A percentile compares a stretch with the other conserved stretches of the same genome.
Evolutionary conservation across 92 coral and sea anemone genomes (phyloP).

Genomic region (Actinostola sp.): DNA sequence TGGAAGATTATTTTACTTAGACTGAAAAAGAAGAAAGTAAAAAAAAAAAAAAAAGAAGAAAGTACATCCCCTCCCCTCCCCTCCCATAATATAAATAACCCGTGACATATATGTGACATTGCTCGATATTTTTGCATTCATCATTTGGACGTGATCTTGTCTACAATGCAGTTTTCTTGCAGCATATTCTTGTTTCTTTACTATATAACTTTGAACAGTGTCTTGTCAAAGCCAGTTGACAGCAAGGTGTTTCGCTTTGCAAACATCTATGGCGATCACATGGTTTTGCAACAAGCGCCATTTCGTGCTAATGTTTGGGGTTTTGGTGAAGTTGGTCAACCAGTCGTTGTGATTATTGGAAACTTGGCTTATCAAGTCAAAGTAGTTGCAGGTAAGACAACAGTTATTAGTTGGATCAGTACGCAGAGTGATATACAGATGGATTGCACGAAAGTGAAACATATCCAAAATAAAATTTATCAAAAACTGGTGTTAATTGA

Average conservation of each 20-base stretch:
- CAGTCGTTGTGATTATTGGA: conserved; percentile 49
- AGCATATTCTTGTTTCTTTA: neutral
- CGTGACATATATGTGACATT: too few relatives aligned
- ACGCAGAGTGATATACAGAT: too few relatives aligned
- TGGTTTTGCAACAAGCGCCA: conserved; percentile 94
- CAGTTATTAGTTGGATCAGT: too few relatives aligned
- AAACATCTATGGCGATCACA: conserved; percentile 88
- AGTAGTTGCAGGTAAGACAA: conserved; percentile 47
- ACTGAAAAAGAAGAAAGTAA: too few relatives aligned
- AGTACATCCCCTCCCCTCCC: too few relatives aligned
- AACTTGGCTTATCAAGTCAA: conserved; percentile 52
- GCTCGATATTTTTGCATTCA: neutral
- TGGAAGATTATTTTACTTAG: too few relatives aligned
- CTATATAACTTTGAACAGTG: neutral
- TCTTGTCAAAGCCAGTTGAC: conserved; percentile 5
- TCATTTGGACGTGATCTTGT: too few relatives aligned
- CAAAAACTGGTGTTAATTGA: too few relatives aligned
- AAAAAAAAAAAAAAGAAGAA: too few relatives aligned
- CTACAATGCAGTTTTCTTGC: neutral
- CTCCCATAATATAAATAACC: neutral
- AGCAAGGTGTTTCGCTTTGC: conserved; percentile 77
- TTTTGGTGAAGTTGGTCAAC: conserved; percentile 84
- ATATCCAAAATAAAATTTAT: too few relatives aligned
- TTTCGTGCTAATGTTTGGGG: conserved; percentile 88
- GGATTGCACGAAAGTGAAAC: too few relatives aligned